Conservation (phyloP, 2,888 invertebrate species). For the Eilema caniola region DNA sequence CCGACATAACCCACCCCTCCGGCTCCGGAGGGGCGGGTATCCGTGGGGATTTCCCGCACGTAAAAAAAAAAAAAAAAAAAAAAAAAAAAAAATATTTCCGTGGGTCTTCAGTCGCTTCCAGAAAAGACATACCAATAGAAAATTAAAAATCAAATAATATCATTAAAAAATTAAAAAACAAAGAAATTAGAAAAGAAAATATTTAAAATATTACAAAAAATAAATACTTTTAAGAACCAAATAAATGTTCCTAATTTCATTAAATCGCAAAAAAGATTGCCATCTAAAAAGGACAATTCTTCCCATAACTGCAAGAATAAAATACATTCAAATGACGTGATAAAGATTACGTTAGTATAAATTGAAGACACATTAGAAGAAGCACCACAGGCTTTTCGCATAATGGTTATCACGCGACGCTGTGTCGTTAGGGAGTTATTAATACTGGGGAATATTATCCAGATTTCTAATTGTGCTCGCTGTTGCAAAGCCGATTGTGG, state of each 20-base stretch:
- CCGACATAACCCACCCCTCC: no score
- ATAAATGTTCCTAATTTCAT: constrained; percentile 15
- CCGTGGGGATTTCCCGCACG: no score
- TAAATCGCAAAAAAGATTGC: constrained; percentile 12
- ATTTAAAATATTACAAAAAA: not conserved
- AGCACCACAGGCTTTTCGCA: constrained; percentile 64
- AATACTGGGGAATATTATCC: constrained; percentile 39
- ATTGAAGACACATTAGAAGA: constrained; percentile 61
- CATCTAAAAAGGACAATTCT: constrained; percentile 24
- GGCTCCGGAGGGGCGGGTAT: no score
- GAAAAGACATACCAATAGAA: no score
- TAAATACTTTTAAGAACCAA: not conserved
- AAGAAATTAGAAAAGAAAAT: no score
- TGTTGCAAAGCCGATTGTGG: constrained; percentile 29
- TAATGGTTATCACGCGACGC: constrained; percentile 60
- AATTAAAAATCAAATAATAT: no score
- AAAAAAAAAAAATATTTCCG: no score
- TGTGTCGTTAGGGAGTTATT: constrained; percentile 45
- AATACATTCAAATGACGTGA: constrained; percentile 45
- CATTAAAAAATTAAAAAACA: no score
- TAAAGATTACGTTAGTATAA: constrained; percentile 60
- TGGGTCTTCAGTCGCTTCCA: no score
- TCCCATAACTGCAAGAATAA: constrained; percentile 30
- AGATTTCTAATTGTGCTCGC: constrained; percentile 43
- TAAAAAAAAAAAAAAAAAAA: no score